Evolutionary conservation across 1,140 invertebrate genomes (phyloP), one percentile per base, ranked within the genome.

Genomic region (Drosophila punjabiensis): DNA sequence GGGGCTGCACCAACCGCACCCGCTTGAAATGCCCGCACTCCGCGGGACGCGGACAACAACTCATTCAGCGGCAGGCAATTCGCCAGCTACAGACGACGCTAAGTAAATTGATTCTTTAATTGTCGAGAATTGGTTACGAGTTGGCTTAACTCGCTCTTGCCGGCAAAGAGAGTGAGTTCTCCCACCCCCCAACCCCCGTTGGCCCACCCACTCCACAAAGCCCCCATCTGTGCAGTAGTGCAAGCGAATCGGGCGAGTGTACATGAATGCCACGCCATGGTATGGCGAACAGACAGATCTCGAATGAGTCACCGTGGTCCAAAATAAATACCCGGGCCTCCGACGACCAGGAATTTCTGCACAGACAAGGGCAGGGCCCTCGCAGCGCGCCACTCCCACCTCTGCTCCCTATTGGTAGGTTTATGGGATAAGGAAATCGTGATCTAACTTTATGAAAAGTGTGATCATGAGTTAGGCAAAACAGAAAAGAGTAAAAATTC

Each of bases 51-150:
- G 30, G 58, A 67, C 64, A 71, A 74, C 71, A 75, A 74, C 71
- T 74, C 71, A 75, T 75, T 75, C 63, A 66, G 68, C 74, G 52
- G 59, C 59, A 64, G 58, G 52, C 85, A 85, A 89, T 89, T 91
- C 86, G 86, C 86, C 86, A 82, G 86, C 86, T n/a, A n/a, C n/a
- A n/a, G 65, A 89, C 75, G 65, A 89, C 75, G 82, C 82, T 89
- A 80, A 86, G 86, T 89, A 89, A 89, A 89, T 89, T 89, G 86
- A 89, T 89, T 89, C 86, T 89, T 90, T 89, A 89, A 89, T 89
- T 89, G 86, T 86, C 58, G 81, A 87, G 86, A 89, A 89, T 89
- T 89, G 85, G 85, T 89, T 89, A 90, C 85, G 81, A 89, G 85
- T 89, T 89, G 55, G 81, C 68, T 90, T 89, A 90, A 90, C 86